Percentiles rank a stretch among this genome's conserved stretches.
Evolutionary conservation across 1,140 invertebrate genomes (phyloP).

Genomic region (Portunus trituberculatus): DNA sequence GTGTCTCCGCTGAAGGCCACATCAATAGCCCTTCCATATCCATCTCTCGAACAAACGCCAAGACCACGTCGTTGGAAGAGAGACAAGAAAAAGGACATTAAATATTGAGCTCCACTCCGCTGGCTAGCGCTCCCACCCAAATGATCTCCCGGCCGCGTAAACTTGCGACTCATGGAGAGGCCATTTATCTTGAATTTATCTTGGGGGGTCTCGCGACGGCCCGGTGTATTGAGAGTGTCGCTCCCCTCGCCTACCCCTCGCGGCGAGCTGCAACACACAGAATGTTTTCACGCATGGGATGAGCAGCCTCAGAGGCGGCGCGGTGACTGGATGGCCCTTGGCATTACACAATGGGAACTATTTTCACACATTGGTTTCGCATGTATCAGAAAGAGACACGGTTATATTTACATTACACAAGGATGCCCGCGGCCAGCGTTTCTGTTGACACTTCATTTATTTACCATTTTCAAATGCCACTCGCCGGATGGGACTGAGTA

Average conservation of each 20-base stretch:
- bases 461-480: slow-evolving; percentile 34
- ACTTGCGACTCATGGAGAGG: slow-evolving; percentile 65
- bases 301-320: slow-evolving; percentile 11
- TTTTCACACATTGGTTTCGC: slow-evolving; percentile 51
- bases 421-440: background rate
- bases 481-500: background rate
- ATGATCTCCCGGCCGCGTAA: slow-evolving; percentile 53
- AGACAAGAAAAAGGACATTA: slow-evolving; percentile 35
- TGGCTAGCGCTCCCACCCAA: slow-evolving; percentile 38
- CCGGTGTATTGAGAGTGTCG: slow-evolving; percentile 43
- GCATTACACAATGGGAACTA: background rate
- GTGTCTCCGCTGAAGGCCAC: background rate
- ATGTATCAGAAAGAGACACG: background rate
- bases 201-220: slow-evolving; percentile 24
- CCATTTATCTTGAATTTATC: slow-evolving; percentile 67
- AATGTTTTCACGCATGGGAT: slow-evolving; percentile 33
- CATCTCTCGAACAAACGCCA: background rate
- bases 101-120: slow-evolving; percentile 37
- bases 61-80: slow-evolving; percentile 17
- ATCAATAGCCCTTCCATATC: background rate
- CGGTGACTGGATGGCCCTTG: background rate
- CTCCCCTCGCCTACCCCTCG: background rate
- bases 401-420: background rate
- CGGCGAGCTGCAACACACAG: slow-evolving; percentile 28
- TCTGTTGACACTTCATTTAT: slow-evolving; percentile 52